Evolutionary conservation across 2,888 invertebrate species (phyloP).

Genomic region (Temnothorax rugatulus): DNA sequence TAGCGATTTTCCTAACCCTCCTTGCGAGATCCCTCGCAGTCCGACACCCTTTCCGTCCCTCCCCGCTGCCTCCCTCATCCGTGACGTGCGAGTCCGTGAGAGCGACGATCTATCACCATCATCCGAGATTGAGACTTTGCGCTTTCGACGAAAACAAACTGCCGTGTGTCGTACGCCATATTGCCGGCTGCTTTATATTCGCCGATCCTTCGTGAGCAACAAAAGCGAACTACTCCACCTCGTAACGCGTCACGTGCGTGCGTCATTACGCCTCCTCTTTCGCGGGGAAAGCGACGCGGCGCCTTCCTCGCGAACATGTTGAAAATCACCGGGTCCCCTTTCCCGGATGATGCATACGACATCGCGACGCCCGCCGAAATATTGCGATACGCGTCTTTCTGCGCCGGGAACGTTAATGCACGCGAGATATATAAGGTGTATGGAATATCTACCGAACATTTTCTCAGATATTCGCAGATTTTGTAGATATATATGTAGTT

Average conservation of each 20-base stretch:
- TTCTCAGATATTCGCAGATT: background rate
- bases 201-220: conserved; percentile 52
- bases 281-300: conserved; percentile 51
- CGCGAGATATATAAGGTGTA: conserved; percentile 15
- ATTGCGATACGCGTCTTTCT: conserved; percentile 28
- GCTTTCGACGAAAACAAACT: conserved; percentile 74
- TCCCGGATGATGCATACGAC: conserved; percentile 18
- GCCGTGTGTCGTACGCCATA: conserved; percentile 47
- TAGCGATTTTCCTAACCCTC: conserved; percentile 67
- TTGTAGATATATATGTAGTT: background rate
- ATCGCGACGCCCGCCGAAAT: conserved; percentile 27
- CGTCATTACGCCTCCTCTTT: conserved; percentile 69
- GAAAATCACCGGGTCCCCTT: conserved; percentile 33
- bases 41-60: conserved; percentile 41
- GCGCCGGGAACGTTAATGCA: background rate
- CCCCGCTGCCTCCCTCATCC: conserved; percentile 37
- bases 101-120: conserved; percentile 77
- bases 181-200: conserved; percentile 71
- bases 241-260: conserved; percentile 74
- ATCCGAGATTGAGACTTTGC: conserved; percentile 77
- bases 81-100: conserved; percentile 44
- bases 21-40: conserved; percentile 44
- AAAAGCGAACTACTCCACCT: conserved; percentile 8
- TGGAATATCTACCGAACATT: background rate
- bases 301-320: conserved; percentile 28